Conservation (phyloP, 2,888 invertebrate species). For the Lottia scabra region DNA sequence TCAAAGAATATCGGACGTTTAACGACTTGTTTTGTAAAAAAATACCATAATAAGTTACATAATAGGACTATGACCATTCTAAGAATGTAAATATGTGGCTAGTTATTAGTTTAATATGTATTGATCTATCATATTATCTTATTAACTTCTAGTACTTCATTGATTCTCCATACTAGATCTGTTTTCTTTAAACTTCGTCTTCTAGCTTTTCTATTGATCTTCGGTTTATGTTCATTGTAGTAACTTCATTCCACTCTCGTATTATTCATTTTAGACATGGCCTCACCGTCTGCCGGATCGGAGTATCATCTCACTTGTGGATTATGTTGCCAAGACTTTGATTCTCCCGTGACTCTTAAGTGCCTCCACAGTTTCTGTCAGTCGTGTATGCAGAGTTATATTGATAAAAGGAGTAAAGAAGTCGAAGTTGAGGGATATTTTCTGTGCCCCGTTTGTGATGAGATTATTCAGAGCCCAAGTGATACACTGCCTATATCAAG, state of each 20-base stretch:
- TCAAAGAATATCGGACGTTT: too few species aligned
- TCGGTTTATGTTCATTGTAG: too few species aligned
- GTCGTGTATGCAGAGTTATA: not conserved
- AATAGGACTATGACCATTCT: too few species aligned
- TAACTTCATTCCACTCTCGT: not conserved
- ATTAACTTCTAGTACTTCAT: too few species aligned
- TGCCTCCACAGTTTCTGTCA: not conserved
- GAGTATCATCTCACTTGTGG: slow-evolving; percentile 1
- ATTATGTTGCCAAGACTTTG: not conserved
- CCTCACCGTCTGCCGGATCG: not conserved
- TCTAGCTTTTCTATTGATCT: too few species aligned
- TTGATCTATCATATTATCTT: too few species aligned
- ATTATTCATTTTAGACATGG: not conserved
- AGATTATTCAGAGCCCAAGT: not conserved
- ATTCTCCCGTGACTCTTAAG: not conserved
- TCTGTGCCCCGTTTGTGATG: not conserved
- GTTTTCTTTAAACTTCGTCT: too few species aligned
- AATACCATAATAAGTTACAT: too few species aligned
- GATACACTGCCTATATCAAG: not conserved
- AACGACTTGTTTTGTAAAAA: too few species aligned
- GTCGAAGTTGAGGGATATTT: not conserved
- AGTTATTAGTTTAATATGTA: too few species aligned
- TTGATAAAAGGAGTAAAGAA: not conserved
- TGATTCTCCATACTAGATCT: too few species aligned
- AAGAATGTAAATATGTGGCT: too few species aligned